A percentile compares a stretch with the other conserved stretches of the same genome.
These are phyloP conservation scores for Acrocephalus kingi DNA, from an alignment of 2,113 vertebrate species.

Conservation along the genomic window DNA sequence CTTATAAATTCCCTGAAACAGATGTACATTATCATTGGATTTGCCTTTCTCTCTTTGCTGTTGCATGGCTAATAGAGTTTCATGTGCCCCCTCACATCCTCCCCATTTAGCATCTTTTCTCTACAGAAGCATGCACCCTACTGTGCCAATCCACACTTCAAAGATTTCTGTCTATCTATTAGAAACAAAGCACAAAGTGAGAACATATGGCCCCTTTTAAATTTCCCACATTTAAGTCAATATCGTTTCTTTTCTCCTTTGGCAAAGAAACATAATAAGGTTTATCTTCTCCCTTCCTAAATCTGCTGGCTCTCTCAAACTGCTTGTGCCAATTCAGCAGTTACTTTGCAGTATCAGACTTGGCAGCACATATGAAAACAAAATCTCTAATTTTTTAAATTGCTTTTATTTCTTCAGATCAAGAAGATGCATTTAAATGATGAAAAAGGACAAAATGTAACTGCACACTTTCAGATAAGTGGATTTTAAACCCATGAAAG, in stretches of 20 bases:
- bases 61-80: constrained; percentile 91
- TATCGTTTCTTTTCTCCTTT: constrained; percentile 82
- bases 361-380: constrained; percentile 54
- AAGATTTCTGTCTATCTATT: constrained; percentile 91
- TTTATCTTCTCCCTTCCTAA: constrained; percentile 75
- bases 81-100: constrained; percentile 85
- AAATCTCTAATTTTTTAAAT: constrained; percentile 53
- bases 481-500: constrained; percentile 39
- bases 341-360: constrained; percentile 65
- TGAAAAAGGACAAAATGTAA: constrained; percentile 42
- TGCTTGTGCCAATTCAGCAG: constrained; percentile 67
- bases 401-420: constrained; percentile 48
- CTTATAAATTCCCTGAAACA: constrained; percentile 98
- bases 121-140: constrained; percentile 88
- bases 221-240: constrained; percentile 90
- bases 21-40: constrained; percentile 99
- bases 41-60: constrained; percentile 86
- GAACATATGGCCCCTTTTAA: constrained; percentile 88
- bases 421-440: constrained; percentile 45
- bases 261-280: constrained; percentile 76
- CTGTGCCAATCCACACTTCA: constrained; percentile 95
- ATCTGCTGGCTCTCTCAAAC: constrained; percentile 69
- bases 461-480: constrained; percentile 63
- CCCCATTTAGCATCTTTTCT: constrained; percentile 89
- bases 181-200: constrained; percentile 90